Conservation (phyloP, 2,113 vertebrate genomes). For the western clawed frog (Xenopus tropicalis) region UCB_Xtro_10.0 CM004446.2:99087001-99087500, state of each 20-base stretch:
- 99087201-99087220: constrained; percentile 17
- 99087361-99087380: background rate
- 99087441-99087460: too few species aligned
- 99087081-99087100: constrained; percentile 17
- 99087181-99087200: constrained; percentile 16
- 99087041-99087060: constrained; percentile 40
- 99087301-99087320: background rate
- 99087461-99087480: too few species aligned
- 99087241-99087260: constrained; percentile 2
- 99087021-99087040: constrained; percentile 36
- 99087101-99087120: constrained; percentile 2
- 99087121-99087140: constrained; percentile 32
- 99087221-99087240: constrained; percentile 14
- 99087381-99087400: too few species aligned
- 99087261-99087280: constrained; percentile 11
- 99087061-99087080: constrained; percentile 32
- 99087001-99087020: constrained; percentile 41
- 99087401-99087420: too few species aligned
- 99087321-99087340: background rate
- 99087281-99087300: background rate
- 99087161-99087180: constrained; percentile 25
- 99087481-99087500: too few species aligned
- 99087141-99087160: constrained; percentile 10
- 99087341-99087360: background rate
- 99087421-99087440: too few species aligned